These are phyloP conservation scores for Ormyrus labotus DNA, from an alignment of 2,888 invertebrate genomes.

Conservation along the genomic window DNA sequence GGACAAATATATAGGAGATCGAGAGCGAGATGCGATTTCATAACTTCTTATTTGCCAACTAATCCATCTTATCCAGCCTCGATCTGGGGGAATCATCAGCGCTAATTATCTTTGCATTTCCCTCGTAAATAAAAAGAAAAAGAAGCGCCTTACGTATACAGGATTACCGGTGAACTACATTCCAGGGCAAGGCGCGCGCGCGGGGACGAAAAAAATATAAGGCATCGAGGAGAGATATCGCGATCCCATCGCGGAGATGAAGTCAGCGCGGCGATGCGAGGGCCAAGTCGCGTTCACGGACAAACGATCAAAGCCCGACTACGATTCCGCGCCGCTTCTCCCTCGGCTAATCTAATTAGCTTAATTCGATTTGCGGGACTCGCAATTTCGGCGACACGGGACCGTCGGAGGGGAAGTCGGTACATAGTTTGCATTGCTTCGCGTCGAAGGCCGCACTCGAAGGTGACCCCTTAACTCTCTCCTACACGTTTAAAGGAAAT, in stretches of 20 bases:
- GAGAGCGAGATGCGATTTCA: too few relatives aligned
- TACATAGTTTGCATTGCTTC: conserved; percentile 33
- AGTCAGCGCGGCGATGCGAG: conserved; percentile 36
- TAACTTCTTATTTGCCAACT: too few relatives aligned
- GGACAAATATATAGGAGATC: too few relatives aligned
- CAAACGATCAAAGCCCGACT: conserved; percentile 48
- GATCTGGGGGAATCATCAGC: not conserved
- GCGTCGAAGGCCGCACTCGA: not conserved
- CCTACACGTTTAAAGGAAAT: too few relatives aligned
- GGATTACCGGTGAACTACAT: conserved; percentile 12
- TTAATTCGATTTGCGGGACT: conserved; percentile 35
- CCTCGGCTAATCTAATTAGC: conserved; percentile 46
- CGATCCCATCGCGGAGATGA: conserved; percentile 23
- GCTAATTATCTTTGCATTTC: conserved; percentile 16
- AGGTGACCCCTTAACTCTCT: too few relatives aligned
- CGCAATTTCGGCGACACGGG: conserved; percentile 41
- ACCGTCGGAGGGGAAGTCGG: conserved; percentile 44
- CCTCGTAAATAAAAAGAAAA: conserved; percentile 4
- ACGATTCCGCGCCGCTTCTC: conserved; percentile 1
- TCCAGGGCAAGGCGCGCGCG: not conserved
- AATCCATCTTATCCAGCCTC: too few relatives aligned
- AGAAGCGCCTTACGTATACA: not conserved
- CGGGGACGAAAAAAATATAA: not conserved
- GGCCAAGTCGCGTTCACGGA: conserved; percentile 45
- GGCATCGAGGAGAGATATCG: conserved; percentile 21